Evolutionary conservation across 2,113 vertebrate genomes (phyloP).

Genomic region (Willisornis vidua): DNA sequence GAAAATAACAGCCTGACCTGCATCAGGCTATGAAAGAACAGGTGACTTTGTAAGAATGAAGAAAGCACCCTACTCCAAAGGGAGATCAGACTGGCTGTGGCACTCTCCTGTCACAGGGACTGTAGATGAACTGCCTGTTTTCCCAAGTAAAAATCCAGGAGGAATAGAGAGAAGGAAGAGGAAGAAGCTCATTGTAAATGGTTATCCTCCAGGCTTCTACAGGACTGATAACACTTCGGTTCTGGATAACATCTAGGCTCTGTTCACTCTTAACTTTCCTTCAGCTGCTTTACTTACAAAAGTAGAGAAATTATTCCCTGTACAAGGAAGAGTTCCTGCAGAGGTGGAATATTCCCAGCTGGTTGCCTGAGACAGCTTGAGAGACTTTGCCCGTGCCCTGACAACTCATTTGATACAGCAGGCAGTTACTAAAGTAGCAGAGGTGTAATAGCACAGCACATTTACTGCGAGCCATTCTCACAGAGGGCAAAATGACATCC

Average conservation of each 20-base stretch:
- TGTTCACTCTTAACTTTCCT: neutral
- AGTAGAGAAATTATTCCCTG: neutral
- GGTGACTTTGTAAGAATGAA: neutral
- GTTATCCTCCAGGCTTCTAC: neutral
- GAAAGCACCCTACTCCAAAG: neutral
- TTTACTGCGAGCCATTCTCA: neutral
- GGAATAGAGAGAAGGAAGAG: neutral
- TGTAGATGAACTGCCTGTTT: neutral
- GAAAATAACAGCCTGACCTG: neutral
- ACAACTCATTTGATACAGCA: neutral
- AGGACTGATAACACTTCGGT: neutral
- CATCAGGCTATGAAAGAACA: neutral
- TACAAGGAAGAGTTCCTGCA: neutral
- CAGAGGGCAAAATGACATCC: neutral
- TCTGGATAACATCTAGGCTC: neutral
- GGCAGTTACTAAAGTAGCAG: neutral
- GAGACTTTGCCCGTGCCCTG: neutral
- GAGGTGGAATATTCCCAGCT: neutral
- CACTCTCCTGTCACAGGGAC: neutral
- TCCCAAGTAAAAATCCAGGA: neutral
- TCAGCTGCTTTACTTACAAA: neutral
- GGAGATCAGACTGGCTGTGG: neutral
- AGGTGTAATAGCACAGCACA: neutral
- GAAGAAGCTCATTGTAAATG: neutral
- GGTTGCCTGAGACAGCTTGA: neutral